Evolutionary conservation across 2,113 vertebrate genomes (phyloP), one percentile per base, ranked within the genome.

Genomic region (Toxotes chatareus): DNA sequence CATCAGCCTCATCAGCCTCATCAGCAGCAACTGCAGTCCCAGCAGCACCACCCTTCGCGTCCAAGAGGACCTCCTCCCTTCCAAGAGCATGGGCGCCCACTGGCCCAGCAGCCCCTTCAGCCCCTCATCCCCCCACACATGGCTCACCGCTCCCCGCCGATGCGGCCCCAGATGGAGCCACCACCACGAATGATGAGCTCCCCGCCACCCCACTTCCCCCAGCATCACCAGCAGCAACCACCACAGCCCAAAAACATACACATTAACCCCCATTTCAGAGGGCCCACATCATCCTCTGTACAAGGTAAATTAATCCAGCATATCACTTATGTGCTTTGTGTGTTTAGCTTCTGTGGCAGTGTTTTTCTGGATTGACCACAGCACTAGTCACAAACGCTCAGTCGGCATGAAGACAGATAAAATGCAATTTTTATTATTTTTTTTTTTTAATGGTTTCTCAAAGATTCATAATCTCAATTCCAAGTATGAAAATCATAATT

Each of bases 181-280:
- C 95, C 93, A 88, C 82, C 96, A 4, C 94, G 96, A 57, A 95
- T 97, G 88, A 95, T 97, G 94, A 95, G 93, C 93, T 95, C 96
- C 49, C 95, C 96, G 0, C 96, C 96, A 2, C 94, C 96, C 14
- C 87, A 64, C 79, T 94, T 92, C 71, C 77, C 84, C 61, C 92
- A 87, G 42, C 92, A 93, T 51, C 92, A 93, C 31, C 92, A 93
- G 55, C 92, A 91, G 59, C 94, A 92, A 67, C 91, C 92, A 17
- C 90, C 89, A 7, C 97, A 98, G 84, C 96, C 97, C 69, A 99
- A 99, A 94, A 99, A 99, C 88, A 99, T 99, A 77, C 98, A 99
- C 91, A 99, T 99, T 89, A 99, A 99, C 82, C 98, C 98, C 0
- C 98, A 99, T 95, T 99, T 99, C 94, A 97, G 98, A 94, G 98